Evolutionary conservation across 2,113 vertebrate genomes (phyloP), one percentile per base, ranked within the genome.

Genomic region (Clarias batrachus): DNA sequence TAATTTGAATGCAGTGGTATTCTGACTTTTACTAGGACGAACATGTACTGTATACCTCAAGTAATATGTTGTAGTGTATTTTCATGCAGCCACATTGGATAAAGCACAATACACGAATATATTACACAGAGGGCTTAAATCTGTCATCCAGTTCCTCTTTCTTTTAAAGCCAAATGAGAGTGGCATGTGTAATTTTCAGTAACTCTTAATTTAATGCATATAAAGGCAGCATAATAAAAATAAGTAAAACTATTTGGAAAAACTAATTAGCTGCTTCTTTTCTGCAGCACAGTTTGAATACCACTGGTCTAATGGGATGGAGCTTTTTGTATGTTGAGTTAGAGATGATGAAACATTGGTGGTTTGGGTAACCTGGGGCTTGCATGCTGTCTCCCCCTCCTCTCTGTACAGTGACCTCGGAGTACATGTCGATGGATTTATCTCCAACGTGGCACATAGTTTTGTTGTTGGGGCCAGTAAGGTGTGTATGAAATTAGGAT

Each of bases 391-490:
- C 41, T 73, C 8, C 13, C 2, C 17, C 48, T 66, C 56, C 37
- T 82, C 9, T 82, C 23, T 86, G 52, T 70, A 68, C 94, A 99
- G 97, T 90, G 98, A 99, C 88, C 91, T 99, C 59, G 98, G 97
- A 3, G 97, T 98, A 81, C 97, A 99, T 0, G 97, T 99, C 7
- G 97, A 98, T 59, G 97, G 97, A 87, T 99, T 99, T 93, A 98
- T 99, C 80, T 95, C 98, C 60, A 99, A 98, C 14, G 97, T 98
- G 93, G 98, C 98, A 59, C 97, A 99, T 92, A 98, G 95, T 92
- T 96, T 98, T 78, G 92, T 97, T 87, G 93, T 98, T 87, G 96
- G 95, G 27, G 96, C 96, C 82, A 95, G 94, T 74, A 97, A 97
- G 97, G 98, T 90, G 37, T 52, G 85, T 82, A 41, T 84, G 17